Percentiles rank a stretch among this genome's conserved stretches.
These are phyloP conservation scores for Pomatorhinus ruficollis DNA, from an alignment of 2,113 vertebrate species.

Conservation along the genomic window DNA sequence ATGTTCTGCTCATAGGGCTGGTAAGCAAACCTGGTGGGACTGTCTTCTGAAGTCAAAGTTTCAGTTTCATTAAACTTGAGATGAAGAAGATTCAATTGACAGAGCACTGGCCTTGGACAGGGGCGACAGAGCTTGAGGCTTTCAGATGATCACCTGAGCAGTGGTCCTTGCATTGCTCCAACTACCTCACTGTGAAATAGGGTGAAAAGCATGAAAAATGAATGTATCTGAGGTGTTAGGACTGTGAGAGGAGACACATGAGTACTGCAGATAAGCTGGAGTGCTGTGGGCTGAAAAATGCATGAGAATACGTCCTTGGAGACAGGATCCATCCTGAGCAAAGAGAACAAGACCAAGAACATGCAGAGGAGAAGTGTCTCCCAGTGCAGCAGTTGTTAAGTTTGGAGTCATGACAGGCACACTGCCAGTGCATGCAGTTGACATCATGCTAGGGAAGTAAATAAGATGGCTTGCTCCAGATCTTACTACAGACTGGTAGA, in stretches of 20 bases:
- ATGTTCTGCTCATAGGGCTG: background rate
- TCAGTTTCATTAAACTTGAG: background rate
- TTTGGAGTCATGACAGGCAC: background rate
- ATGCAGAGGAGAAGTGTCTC: background rate
- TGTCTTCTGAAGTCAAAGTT: background rate
- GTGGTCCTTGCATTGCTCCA: background rate
- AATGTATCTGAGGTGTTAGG: fast-evolving
- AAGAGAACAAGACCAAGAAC: background rate
- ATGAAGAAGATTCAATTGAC: background rate
- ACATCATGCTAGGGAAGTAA: background rate
- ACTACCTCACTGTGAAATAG: background rate
- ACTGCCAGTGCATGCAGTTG: background rate
- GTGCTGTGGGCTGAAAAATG: background rate
- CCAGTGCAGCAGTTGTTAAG: fast-evolving
- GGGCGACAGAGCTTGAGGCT: background rate
- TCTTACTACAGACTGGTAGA: background rate
- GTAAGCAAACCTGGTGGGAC: background rate
- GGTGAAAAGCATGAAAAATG: background rate
- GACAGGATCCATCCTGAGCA: background rate
- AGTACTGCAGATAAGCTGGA: background rate
- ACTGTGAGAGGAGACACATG: fast-evolving
- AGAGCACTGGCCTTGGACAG: fast-evolving
- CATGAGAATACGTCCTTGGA: background rate
- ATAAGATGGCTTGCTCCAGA: background rate
- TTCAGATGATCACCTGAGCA: fast-evolving